Conservation (phyloP, 2,113 vertebrate genomes). For the Romanogobio albipinnatus region DNA sequence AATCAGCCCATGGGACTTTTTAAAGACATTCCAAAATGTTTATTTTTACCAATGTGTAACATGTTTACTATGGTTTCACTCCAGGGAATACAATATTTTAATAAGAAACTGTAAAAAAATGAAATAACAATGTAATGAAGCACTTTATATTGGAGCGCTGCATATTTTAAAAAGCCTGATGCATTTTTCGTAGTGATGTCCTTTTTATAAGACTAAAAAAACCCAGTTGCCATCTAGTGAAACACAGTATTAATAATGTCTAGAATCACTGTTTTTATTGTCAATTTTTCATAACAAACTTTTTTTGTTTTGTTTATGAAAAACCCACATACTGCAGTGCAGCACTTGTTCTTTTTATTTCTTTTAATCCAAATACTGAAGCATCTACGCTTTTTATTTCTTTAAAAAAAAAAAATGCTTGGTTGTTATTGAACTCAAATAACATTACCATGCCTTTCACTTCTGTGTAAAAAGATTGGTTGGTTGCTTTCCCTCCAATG, state of each 20-base stretch:
- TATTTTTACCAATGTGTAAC: constrained; percentile 84
- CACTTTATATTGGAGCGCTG: constrained; percentile 82
- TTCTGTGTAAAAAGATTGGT: constrained; percentile 26
- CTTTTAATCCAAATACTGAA: constrained; percentile 41
- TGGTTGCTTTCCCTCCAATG: constrained; percentile 24
- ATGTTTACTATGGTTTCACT: constrained; percentile 85
- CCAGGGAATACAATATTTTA: constrained; percentile 84
- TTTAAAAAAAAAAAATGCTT: constrained; percentile 18
- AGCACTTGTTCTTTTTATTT: constrained; percentile 51
- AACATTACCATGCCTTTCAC: constrained; percentile 25
- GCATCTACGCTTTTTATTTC: constrained; percentile 42
- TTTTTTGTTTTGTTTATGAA: constrained; percentile 44
- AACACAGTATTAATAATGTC: constrained; percentile 69
- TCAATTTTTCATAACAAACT: constrained; percentile 53
- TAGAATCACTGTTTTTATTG: constrained; percentile 65
- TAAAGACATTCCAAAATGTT: constrained; percentile 96
- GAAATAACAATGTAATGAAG: constrained; percentile 78
- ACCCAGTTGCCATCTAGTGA: constrained; percentile 58
- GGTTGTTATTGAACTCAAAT: constrained; percentile 22
- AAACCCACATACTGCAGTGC: constrained; percentile 55
- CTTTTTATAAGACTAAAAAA: constrained; percentile 75
- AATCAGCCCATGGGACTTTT: constrained; percentile 87
- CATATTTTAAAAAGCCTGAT: constrained; percentile 78
- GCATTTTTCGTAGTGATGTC: constrained; percentile 80
- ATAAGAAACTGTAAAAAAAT: constrained; percentile 78